Evolutionary conservation across 2,113 vertebrate species (phyloP), one percentile per base, ranked within the genome.

Genomic region (Crotalus horridus): DNA sequence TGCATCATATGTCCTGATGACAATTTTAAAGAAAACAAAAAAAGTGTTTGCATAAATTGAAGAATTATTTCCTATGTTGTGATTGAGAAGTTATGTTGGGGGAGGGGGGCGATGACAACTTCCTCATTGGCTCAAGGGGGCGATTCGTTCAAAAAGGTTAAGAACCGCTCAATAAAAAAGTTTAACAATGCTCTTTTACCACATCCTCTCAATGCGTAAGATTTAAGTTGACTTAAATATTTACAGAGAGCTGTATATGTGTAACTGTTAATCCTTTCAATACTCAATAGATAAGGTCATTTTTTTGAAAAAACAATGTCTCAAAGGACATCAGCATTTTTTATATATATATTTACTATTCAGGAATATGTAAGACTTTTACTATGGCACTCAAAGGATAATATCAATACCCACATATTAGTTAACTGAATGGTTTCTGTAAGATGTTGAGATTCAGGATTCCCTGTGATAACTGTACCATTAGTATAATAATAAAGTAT

Each of bases 301-400:
- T n/a, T 51, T 46, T 74, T 85, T 81, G 64, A 90, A 23, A 94
- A 91, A 91, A 88, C 89, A 93, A 53, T 90, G 90, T 88, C 94
- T 92, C 94, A 95, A 58, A 93, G 92, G 26, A 95, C 93, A 96
- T 93, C 51, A 93, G 46, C 74, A 0, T 90, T 81, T 33, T 74
- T 6, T 8, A 43, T 43, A 43, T 9, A 43, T 81, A 43, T 81
- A 81, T 21, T 81, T 81, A 0, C 20, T 8, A 13, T 92, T 81
- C 39, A 51, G 0, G 6, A 43, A 48, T 94, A 90, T 64, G 39
- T 85, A 94, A 59, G 21, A 88, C 85, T 54, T 90, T 81, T 54
- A 53, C 85, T 2, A 92, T n/a, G 33, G 91, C 39, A 13, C 69
- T 94, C 53, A 8, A 85, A 95, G 54, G 12, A 55, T 43, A 0